Base-by-base conservation (phyloP, 1,140 invertebrate species). In the Pachypsylla venusta region DNA sequence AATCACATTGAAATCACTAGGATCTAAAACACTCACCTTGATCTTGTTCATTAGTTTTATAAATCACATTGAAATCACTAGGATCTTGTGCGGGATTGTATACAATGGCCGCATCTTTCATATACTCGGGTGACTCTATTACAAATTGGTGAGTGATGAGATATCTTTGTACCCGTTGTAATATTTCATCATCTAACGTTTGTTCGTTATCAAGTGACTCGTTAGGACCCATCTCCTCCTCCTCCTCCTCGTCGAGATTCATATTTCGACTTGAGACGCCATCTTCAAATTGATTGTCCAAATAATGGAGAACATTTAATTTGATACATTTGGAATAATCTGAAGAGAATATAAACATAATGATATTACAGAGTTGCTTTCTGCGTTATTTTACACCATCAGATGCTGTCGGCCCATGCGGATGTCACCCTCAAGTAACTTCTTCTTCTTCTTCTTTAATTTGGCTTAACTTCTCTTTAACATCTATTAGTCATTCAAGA, bases 271-370 rank as follows among this genome's bases (percentile, higher is more conserved):
- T 10, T 7, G 42, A 48, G 30, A n/a, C 30, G n/a, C n/a, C n/a
- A 7, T 48, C 42, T n/a, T n/a, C n/a, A 4, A 19, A 7, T n/a
- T 48, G 7, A 4, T n/a, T 19, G 42, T 48, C 42, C 42, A 48
- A 22, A n/a, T 48, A 48, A 22, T n/a, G 22, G 42, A 48, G 42
- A n/a, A 48, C 42, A 22, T n/a, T 48, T 22, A 19, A 22, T 22
- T 48, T 48, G 42, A 48, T 48, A 22, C 42, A 48, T n/a, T 48
- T 48, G 42, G 42, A 48, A n/a, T 48, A 48, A 22, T 22, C 42
- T 48, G 42, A 4, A 5, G 42, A 22, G 42, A n/a, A 22, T n/a
- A n/a, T n/a, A n/a, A n/a, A n/a, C n/a, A n/a, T n/a, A n/a, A n/a
- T n/a, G n/a, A n/a, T n/a, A n/a, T n/a, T n/a, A n/a, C n/a, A n/a